These are phyloP conservation scores for Esox masquinongy DNA, from an alignment of 2,797 vertebrate species.

Conservation along the genomic window DNA sequence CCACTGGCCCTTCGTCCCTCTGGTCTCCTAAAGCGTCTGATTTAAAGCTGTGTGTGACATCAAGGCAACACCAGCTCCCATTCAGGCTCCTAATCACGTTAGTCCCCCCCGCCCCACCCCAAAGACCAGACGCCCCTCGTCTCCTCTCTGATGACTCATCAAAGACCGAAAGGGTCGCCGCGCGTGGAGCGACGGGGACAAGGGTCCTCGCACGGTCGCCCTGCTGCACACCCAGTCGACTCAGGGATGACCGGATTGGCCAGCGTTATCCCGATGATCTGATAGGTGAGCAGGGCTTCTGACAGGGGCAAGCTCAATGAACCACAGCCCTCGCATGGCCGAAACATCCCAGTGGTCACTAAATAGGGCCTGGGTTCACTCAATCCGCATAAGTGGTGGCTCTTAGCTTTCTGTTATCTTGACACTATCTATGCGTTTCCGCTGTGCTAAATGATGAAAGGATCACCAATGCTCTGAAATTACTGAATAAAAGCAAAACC, in stretches of 20 bases:
- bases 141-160: constrained; percentile 4
- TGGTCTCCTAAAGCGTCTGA: neutral
- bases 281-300: neutral
- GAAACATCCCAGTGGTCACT: neutral
- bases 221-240: neutral
- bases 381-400: neutral
- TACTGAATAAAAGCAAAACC: neutral
- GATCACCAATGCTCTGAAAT: neutral
- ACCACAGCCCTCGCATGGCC: neutral
- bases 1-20: neutral
- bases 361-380: neutral
- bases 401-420: neutral
- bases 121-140: neutral
- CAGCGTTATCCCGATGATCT: neutral
- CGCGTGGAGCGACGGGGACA: neutral
- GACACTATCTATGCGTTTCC: neutral
- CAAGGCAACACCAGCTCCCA: neutral
- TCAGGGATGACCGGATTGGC: neutral
- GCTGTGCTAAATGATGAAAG: neutral
- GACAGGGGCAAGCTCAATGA: neutral
- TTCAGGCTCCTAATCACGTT: constrained; percentile 3
- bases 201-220: neutral
- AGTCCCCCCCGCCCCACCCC: neutral
- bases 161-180: neutral
- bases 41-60: neutral